phyloP scores from a whole-genome alignment of 1,140 invertebrate species.

The Ceratina japonica region DNA sequence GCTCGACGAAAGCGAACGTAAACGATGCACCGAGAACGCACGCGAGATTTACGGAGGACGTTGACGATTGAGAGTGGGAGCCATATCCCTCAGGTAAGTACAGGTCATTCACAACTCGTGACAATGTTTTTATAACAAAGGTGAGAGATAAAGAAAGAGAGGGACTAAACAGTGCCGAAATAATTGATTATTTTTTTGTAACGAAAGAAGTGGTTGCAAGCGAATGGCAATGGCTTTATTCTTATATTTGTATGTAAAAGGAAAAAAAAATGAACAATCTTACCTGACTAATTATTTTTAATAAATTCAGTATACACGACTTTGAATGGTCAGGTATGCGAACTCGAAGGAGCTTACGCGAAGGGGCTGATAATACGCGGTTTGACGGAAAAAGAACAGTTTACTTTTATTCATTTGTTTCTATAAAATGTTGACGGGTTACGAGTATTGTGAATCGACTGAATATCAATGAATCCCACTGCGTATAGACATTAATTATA shows the following conservation, averaged over 20 bases:
- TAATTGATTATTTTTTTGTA: conserved; percentile 24
- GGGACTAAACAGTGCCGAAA: conserved; percentile 14
- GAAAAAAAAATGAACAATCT: not conserved
- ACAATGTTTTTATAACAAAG: conserved; percentile 47
- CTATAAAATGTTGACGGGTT: conserved; percentile 33
- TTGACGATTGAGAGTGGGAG: conserved; percentile 50
- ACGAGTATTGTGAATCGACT: conserved; percentile 69
- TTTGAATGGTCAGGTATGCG: conserved; percentile 14
- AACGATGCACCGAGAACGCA: too few species aligned
- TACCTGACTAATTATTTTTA: conserved; percentile 35
- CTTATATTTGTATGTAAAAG: conserved; percentile 17
- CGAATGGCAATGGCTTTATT: conserved; percentile 10
- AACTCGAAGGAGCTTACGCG: conserved; percentile 15
- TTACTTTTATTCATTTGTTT: conserved; percentile 34
- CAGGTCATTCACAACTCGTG: conserved; percentile 72
- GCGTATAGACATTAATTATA: conserved; percentile 69
- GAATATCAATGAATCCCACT: conserved; percentile 70
- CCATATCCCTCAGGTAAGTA: conserved; percentile 73
- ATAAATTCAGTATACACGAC: conserved; percentile 28
- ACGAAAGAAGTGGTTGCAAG: conserved; percentile 6
- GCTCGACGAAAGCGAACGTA: conserved; percentile 29
- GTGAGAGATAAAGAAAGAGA: not conserved
- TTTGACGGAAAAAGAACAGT: not conserved
- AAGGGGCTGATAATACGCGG: not conserved
- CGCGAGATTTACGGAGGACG: conserved; percentile 56